phyloP scores from a whole-genome alignment of 2,113 vertebrate genomes.

The Zosterops pallidus region DNA sequence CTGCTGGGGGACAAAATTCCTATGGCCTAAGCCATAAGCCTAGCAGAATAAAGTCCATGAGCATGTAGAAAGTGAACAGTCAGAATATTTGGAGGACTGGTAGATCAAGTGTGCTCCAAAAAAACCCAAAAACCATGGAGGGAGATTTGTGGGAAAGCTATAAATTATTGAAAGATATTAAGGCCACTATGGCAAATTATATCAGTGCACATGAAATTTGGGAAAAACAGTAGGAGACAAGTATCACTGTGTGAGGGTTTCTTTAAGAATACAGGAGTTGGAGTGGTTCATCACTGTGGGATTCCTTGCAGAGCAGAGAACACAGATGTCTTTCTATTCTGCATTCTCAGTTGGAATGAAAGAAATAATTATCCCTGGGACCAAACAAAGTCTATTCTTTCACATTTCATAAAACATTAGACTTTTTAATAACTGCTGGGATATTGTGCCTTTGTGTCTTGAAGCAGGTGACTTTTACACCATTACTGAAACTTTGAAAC shows the following conservation, averaged over 20 bases:
- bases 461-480: neutral
- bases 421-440: conserved; percentile 8
- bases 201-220: neutral
- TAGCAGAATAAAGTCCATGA: neutral
- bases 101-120: neutral
- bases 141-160: neutral
- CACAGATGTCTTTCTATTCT: neutral
- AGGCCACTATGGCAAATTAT: neutral
- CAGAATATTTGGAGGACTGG: neutral
- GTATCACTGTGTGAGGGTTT: neutral
- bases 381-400: neutral
- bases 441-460: neutral
- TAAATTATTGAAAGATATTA: neutral
- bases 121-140: neutral
- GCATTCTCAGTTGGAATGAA: neutral
- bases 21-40: neutral
- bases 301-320: neutral
- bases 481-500: neutral
- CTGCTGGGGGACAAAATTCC: neutral
- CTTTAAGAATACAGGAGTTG: neutral
- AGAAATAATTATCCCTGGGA: neutral
- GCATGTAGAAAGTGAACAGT: neutral
- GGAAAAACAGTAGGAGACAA: neutral
- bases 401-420: neutral
- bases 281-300: neutral